Evolutionary conservation across 2,113 vertebrate species (phyloP), one percentile per base, ranked within the genome.

Genomic region (Nerophis ophidion): DNA sequence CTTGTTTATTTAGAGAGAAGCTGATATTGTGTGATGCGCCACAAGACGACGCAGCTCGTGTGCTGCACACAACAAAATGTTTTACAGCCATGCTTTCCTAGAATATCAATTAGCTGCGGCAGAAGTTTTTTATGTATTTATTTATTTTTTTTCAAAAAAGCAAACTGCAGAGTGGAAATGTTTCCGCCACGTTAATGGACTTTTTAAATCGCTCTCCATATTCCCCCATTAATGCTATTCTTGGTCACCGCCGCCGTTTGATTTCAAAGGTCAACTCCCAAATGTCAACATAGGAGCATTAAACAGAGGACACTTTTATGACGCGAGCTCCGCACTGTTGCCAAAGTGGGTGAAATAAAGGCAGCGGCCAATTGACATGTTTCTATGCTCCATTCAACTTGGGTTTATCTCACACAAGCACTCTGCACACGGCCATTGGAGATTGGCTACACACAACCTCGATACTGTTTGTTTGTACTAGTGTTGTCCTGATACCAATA

Each of bases 121-220:
- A 66, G 65, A 77, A 26, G 26, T 26, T 26, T 2, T 11, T 10
- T 42, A 42, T 42, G 9, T 42, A 11, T 44, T 12, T 44, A 4
- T 44, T 44, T 40, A 5, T 40, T 44, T 44, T 44, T 44, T 44
- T 44, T 3, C 26, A 26, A 26, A 26, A 44, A 44, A 44, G 11
- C 10, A 44, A 44, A 44, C 40, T 44, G 71, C 60, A 16, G 66
- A 79, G 81, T 89, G 87, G 76, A 77, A 85, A 88, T 86, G 80
- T 87, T 83, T 70, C 66, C 63, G 75, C 76, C 64, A 89, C 86
- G 86, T 84, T 91, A 89, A 90, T 90, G 84, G 88, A 88, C 88
- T 89, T 90, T 90, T 89, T 88, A 89, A 90, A 90, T 89, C 69
- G 82, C 69, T 82, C 72, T 62, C 80, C 78, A 82, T 87, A 89